phyloP scores from a whole-genome alignment of 1,140 invertebrate genomes.

The Frieseomelitta varia region DNA sequence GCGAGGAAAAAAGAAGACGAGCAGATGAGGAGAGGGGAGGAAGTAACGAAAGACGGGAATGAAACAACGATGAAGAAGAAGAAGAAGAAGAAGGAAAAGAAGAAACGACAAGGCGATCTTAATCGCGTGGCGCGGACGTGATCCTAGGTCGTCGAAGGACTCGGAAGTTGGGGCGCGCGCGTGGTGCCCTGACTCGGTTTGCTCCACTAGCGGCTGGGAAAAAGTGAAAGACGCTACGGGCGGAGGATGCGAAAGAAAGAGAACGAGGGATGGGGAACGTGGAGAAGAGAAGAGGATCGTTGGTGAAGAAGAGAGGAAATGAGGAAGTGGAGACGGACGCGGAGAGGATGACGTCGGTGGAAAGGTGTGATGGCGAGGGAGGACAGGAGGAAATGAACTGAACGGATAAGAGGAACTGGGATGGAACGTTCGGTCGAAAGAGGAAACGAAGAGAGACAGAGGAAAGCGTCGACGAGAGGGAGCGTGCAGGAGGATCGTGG shows the following conservation, averaged over 20 bases:
- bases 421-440: slow-evolving; percentile 12
- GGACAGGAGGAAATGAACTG: slow-evolving; percentile 55
- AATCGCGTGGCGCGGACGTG: slow-evolving; percentile 50
- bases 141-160: slow-evolving; percentile 67
- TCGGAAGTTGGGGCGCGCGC: slow-evolving; percentile 47
- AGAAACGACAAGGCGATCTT: slow-evolving; percentile 50
- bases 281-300: not conserved
- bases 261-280: slow-evolving; percentile 3
- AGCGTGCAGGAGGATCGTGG: slow-evolving; percentile 29
- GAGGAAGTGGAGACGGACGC: slow-evolving; percentile 59
- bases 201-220: slow-evolving; percentile 64
- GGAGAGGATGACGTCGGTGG: slow-evolving; percentile 63
- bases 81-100: not conserved
- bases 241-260: slow-evolving; percentile 60
- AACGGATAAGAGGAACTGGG: not conserved
- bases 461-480: not conserved
- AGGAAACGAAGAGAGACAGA: slow-evolving; percentile 1
- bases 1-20: not conserved
- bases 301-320: slow-evolving; percentile 40
- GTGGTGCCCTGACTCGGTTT: slow-evolving; percentile 13
- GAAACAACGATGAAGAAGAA: no score
- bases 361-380: slow-evolving; percentile 67
- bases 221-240: slow-evolving; percentile 63
- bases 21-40: not conserved
- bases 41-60: not conserved